Evolutionary conservation across 2,113 vertebrate species (phyloP).

Genomic region (human): GRCh38 chr1:20459001-20459500

Average conservation of each 20-base stretch:
- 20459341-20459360: not conserved
- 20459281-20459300: not conserved
- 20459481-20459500: not conserved
- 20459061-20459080: not conserved
- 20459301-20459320: not conserved
- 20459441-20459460: not conserved
- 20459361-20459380: not conserved
- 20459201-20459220: not conserved
- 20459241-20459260: not conserved
- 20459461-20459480: not conserved
- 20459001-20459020: not conserved
- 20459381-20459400: not conserved
- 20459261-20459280: not conserved
- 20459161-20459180: not conserved
- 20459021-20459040: not conserved
- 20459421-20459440: not conserved
- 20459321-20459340: not conserved
- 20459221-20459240: not conserved
- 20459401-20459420: not conserved
- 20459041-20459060: not conserved
- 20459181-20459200: not conserved
- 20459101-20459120: not conserved
- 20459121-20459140: not conserved
- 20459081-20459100: not conserved
- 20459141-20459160: not conserved